A percentile compares a stretch with the other conserved stretches of the same genome.
These are phyloP conservation scores for Spea hammondii DNA, from an alignment of 2,797 vertebrate species.

Conservation along the genomic window DNA sequence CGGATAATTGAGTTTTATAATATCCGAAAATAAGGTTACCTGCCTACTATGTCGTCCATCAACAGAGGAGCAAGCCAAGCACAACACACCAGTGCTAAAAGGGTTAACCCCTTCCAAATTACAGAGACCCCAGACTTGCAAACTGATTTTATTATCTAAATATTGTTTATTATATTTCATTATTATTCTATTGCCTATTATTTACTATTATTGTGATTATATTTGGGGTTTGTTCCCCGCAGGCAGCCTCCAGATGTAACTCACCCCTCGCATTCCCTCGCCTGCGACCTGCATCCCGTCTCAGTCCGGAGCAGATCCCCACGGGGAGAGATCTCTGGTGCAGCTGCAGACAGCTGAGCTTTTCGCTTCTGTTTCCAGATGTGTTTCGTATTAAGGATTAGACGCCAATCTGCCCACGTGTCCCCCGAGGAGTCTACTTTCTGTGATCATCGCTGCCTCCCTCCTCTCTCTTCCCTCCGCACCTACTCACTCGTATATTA, in stretches of 20 bases:
- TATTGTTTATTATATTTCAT: neutral
- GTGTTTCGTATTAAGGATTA: slow-evolving; percentile 41
- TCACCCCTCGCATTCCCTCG: slow-evolving; percentile 2
- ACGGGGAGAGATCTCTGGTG: neutral
- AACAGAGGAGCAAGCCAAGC: no score
- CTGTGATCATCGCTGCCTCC: neutral
- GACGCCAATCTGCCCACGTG: slow-evolving; percentile 38
- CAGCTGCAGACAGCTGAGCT: slow-evolving; percentile 8
- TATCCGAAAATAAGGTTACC: no score
- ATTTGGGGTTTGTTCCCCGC: neutral
- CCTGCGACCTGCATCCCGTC: neutral
- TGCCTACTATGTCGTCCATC: no score
- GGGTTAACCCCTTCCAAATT: no score
- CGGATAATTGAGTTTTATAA: no score
- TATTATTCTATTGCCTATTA: neutral
- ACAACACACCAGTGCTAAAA: no score
- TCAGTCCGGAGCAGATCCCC: neutral
- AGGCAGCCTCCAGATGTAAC: neutral
- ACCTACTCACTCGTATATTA: neutral
- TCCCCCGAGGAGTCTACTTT: neutral
- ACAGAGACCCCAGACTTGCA: neutral
- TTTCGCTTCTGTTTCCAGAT: slow-evolving; percentile 33
- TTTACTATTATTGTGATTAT: neutral
- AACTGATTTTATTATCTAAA: neutral
- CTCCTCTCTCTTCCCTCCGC: neutral